Evolutionary conservation across 1,140 invertebrate species (phyloP), one percentile per base, ranked within the genome.

Genomic region (Solenopsis invicta): DNA sequence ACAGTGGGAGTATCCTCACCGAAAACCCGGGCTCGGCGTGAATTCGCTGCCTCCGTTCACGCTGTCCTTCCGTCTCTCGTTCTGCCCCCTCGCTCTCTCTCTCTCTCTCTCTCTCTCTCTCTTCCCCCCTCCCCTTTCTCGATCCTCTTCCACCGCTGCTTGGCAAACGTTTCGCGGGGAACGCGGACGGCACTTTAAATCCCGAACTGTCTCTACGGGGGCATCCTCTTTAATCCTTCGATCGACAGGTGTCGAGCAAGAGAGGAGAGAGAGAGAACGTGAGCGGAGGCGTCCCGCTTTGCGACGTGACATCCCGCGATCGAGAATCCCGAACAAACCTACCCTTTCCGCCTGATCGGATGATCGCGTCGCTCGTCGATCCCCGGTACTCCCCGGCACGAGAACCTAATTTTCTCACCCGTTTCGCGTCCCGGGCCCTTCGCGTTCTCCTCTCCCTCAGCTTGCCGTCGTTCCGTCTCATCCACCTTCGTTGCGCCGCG

Each of bases 171-270:
- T 76, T 77, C 56, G 54, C 61, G 62, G 18, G 41, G 10, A 12
- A 52, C 18, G 41, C 45, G 48, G 45, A 86, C n/a, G 75, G 69
- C 18, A 85, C 85, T 88, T 87, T 86, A 88, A 88, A 88, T 88
- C 87, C 61, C 64, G 69, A 18, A 64, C 50, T 16, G 71, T 59
- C 34, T 87, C 87, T 86, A 59, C 75, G 59, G 81, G 29, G 62
- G 88, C 80, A 88, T 92, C 89, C 87, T 90, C 89, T 93, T 92
- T 92, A 92, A 92, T 93, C 88, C 88, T 50, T 62, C 88, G 88
- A 92, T 93, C 89, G 92, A 92, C 91, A 90, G 85, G 78, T 87
- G 74, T 88, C 67, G 75, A 59, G 61, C 72, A 64, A 61, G 48
- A 59, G 69, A 86, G 59, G 69, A 45, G 69, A 80, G 59, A 29